Evolutionary conservation across 2,113 vertebrate species (phyloP).

Genomic region (Regulus satrapa): DNA sequence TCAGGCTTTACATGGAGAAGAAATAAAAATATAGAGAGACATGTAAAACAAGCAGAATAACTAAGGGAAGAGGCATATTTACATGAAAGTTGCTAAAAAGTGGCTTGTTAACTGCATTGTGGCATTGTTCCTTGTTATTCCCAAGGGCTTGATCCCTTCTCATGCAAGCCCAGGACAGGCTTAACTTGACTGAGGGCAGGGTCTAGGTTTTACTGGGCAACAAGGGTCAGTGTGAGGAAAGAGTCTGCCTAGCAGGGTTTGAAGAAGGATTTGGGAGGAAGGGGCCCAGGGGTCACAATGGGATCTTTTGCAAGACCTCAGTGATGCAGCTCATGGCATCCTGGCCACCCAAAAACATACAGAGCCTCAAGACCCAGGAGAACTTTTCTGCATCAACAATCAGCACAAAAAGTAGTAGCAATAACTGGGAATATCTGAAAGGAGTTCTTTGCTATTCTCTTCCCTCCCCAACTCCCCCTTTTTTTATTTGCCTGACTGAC

Average conservation of each 20-base stretch:
- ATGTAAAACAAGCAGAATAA: background rate
- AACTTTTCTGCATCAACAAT: background rate
- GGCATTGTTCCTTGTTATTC: background rate
- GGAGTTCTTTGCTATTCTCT: background rate
- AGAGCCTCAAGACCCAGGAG: background rate
- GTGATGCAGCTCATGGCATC: background rate
- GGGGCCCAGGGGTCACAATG: background rate
- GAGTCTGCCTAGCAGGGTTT: background rate
- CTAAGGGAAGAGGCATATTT: background rate
- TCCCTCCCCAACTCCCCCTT: background rate
- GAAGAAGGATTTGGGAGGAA: background rate
- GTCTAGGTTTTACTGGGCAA: background rate
- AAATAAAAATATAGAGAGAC: background rate
- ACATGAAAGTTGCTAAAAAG: background rate
- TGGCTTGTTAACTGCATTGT: background rate
- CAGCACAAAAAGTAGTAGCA: background rate
- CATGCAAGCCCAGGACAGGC: background rate
- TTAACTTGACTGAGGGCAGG: background rate
- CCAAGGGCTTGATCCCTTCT: background rate
- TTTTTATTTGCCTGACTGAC: conserved; percentile 61
- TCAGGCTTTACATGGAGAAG: background rate
- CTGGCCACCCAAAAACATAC: background rate
- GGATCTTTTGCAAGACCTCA: background rate
- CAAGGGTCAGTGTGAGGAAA: background rate
- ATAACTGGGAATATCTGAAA: conserved; percentile 33